Conservation (phyloP, 2,797 vertebrate species). For the Momotus momota region DNA sequence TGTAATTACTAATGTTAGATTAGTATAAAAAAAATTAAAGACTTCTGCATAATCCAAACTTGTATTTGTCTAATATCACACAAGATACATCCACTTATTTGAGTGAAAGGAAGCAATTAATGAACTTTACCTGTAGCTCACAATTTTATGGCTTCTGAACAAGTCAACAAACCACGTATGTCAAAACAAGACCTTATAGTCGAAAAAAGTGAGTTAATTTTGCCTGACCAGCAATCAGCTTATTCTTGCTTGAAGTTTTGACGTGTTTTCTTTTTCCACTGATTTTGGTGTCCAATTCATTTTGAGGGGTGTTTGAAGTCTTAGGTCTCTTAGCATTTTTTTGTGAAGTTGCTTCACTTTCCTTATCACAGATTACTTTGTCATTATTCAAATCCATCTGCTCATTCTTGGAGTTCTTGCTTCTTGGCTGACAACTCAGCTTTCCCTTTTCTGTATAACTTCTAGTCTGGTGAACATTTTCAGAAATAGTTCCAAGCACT, state of each 20-base stretch:
- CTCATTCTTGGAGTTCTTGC: conserved; percentile 85
- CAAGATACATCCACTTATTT: not conserved
- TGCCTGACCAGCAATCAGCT: conserved; percentile 88
- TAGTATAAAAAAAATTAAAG: conserved; percentile 73
- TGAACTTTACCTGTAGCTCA: not conserved
- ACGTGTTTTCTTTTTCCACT: conserved; percentile 68
- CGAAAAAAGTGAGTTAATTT: conserved; percentile 92
- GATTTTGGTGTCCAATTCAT: conserved; percentile 40
- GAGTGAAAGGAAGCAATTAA: not conserved
- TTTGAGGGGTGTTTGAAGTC: conserved; percentile 39
- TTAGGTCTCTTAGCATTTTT: conserved; percentile 74
- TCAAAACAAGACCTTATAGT: conserved; percentile 75
- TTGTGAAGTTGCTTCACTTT: conserved; percentile 84
- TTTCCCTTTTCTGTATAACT: conserved; percentile 71
- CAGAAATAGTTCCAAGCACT: conserved; percentile 77
- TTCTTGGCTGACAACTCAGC: conserved; percentile 73
- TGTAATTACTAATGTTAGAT: conserved; percentile 41
- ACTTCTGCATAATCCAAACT: conserved; percentile 66
- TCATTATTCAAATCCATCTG: conserved; percentile 81
- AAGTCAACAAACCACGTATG: not conserved
- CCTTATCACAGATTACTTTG: conserved; percentile 71
- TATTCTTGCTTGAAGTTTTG: conserved; percentile 81
- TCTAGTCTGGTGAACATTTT: conserved; percentile 80
- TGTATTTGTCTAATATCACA: conserved; percentile 31
- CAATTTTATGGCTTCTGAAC: not conserved